phyloP scores from a whole-genome alignment of 2,113 vertebrate genomes.

The Aplodontia rufa region DNA sequence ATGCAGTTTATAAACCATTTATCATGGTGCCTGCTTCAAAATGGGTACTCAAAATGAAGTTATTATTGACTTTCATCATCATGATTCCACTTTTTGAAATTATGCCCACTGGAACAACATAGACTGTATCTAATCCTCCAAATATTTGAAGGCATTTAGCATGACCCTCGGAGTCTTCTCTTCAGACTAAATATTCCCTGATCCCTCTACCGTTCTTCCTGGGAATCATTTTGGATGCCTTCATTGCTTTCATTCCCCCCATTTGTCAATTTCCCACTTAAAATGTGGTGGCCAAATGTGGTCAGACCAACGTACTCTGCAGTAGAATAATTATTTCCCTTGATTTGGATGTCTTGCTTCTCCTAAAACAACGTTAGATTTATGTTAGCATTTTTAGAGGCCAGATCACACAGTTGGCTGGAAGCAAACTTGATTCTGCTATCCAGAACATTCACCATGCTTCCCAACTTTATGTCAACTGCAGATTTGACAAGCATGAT shows the following conservation, averaged over 20 bases:
- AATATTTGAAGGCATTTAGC: conserved; percentile 65
- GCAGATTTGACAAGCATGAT: conserved; percentile 56
- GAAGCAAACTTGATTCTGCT: conserved; percentile 47
- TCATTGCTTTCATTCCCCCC: conserved; percentile 38
- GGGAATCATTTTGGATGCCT: conserved; percentile 52
- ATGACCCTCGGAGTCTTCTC: conserved; percentile 41
- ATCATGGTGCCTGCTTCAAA: neutral
- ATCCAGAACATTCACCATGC: conserved; percentile 56
- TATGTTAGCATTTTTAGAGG: conserved; percentile 74
- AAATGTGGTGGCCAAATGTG: conserved; percentile 79
- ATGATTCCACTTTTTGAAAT: conserved; percentile 31
- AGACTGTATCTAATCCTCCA: conserved; percentile 64
- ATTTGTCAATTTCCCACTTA: conserved; percentile 62
- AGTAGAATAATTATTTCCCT: conserved; percentile 66
- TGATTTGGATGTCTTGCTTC: conserved; percentile 59
- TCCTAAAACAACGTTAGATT: conserved; percentile 65
- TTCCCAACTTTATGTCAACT: conserved; percentile 70
- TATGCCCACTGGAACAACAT: neutral
- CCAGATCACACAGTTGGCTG: conserved; percentile 72
- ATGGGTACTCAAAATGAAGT: neutral
- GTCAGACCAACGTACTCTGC: conserved; percentile 7
- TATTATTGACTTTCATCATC: conserved; percentile 35
- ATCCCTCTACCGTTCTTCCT: conserved; percentile 21
- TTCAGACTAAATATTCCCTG: conserved; percentile 66
- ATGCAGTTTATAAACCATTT: neutral